A percentile compares a stretch with the other conserved stretches of the same genome.
These are phyloP conservation scores for Apodemia mormo DNA, from an alignment of 2,888 invertebrate species.

Conservation along the genomic window DNA sequence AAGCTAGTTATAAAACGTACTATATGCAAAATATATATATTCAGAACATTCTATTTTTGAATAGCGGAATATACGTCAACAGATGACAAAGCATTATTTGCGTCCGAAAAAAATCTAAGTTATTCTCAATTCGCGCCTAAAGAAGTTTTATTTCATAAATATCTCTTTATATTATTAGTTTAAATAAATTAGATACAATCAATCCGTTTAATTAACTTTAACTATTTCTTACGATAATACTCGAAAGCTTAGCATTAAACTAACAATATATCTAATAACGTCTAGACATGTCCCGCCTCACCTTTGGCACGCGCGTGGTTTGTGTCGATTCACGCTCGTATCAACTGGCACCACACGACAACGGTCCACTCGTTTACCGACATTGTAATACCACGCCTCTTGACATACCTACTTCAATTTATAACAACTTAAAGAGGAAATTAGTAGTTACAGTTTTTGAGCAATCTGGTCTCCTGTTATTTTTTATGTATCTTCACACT, in stretches of 20 bases:
- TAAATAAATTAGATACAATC: background rate
- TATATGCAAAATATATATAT: too few relatives aligned
- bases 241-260: background rate
- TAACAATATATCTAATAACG: background rate
- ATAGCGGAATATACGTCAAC: too few relatives aligned
- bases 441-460: too few relatives aligned
- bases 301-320: constrained; percentile 30
- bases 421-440: background rate
- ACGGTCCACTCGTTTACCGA: constrained; percentile 20
- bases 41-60: too few relatives aligned
- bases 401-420: background rate
- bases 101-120: too few relatives aligned
- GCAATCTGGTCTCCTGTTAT: too few relatives aligned
- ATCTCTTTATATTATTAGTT: too few relatives aligned
- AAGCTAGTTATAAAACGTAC: too few relatives aligned
- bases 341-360: constrained; percentile 23
- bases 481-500: too few relatives aligned
- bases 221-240: background rate
- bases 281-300: constrained; percentile 22
- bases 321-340: constrained; percentile 31
- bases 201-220: constrained; percentile 15
- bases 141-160: too few relatives aligned
- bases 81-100: too few relatives aligned
- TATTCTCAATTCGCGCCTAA: too few relatives aligned
- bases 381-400: constrained; percentile 23